Evolutionary conservation across 2,888 invertebrate species (phyloP).

Genomic region (Oligia strigilis): DNA sequence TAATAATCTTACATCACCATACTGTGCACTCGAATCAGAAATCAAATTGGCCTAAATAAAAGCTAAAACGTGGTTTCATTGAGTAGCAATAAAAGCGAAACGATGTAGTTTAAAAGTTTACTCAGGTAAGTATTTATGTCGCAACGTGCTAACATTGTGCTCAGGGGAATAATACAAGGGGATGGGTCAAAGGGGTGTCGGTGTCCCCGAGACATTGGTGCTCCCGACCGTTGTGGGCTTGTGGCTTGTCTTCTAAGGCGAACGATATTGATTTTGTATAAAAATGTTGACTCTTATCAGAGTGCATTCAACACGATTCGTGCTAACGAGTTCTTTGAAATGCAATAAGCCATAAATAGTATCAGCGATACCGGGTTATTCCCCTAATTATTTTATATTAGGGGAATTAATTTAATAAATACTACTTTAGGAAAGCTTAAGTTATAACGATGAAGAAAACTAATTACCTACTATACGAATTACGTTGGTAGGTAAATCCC

Average conservation of each 20-base stretch:
- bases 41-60: conserved; percentile 70
- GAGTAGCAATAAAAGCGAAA: conserved; percentile 80
- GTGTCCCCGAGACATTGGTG: conserved; percentile 76
- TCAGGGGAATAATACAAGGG: conserved; percentile 79
- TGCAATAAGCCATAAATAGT: conserved; percentile 22
- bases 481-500: conserved; percentile 35
- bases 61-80: conserved; percentile 68
- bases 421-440: conserved; percentile 31
- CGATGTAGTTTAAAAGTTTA: conserved; percentile 82
- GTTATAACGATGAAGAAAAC: conserved; percentile 29
- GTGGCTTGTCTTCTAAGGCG: conserved; percentile 76
- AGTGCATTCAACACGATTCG: conserved; percentile 37
- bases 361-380: conserved; percentile 7
- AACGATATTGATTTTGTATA: conserved; percentile 81
- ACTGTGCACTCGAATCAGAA: conserved; percentile 62
- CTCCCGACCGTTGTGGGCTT: conserved; percentile 75
- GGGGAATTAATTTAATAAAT: background rate
- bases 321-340: conserved; percentile 33
- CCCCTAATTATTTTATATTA: background rate
- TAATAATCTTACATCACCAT: conserved; percentile 59
- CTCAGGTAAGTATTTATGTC: conserved; percentile 86
- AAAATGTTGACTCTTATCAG: conserved; percentile 61
- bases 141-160: conserved; percentile 83
- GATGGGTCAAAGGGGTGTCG: conserved; percentile 80
- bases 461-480: conserved; percentile 32